Evolutionary conservation across 2,113 vertebrate genomes (phyloP), one percentile per base, ranked within the genome.

Genomic region (Apus apus): DNA sequence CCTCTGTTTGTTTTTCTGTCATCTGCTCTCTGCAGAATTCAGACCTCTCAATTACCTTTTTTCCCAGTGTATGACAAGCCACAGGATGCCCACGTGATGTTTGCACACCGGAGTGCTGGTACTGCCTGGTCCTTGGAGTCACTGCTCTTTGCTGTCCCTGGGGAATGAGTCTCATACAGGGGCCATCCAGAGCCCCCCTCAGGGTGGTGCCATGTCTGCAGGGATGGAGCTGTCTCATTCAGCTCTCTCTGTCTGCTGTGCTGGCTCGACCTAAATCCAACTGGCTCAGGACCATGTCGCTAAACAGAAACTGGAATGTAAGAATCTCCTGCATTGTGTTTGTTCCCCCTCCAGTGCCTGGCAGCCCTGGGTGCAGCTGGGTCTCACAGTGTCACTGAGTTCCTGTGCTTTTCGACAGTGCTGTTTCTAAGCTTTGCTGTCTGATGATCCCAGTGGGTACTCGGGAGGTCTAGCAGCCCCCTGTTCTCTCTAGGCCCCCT

Each of bases 41-140:
- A 72, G 89, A 89, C 45, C 61, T 95, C 91, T 95, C 91, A 77
- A 85, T 97, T 92, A 26, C 62, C 65, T 53, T 60, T 84, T 58
- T 85, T 34, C 21, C 43, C 89, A 51, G 26, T 0, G 25, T 14
- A 40, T 14, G 40, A 29, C 5, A 51, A 45, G 46, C 0, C 1
- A 13, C 22, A 58, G 25, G n/a, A 5, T 1, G 9, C 21, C 71
- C 75, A 5, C 2, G 5, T 8, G 57, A 38, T 23, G 43, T 25
- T 82, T 21, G 34, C 85, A 43, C 57, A 9, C 5, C 2, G 2
- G 61, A 68, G 48, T 56, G 83, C 51, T 1, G 16, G 51, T 72
- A 8, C 4, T 14, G 25, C 18, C 71, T 85, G 78, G 45, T 62
- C 40, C 45, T 1, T 2, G 50, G 53, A 68, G 30, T 38, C 4